Evolutionary conservation across 2,113 vertebrate species (phyloP).

Genomic region (Candoia aspera): DNA sequence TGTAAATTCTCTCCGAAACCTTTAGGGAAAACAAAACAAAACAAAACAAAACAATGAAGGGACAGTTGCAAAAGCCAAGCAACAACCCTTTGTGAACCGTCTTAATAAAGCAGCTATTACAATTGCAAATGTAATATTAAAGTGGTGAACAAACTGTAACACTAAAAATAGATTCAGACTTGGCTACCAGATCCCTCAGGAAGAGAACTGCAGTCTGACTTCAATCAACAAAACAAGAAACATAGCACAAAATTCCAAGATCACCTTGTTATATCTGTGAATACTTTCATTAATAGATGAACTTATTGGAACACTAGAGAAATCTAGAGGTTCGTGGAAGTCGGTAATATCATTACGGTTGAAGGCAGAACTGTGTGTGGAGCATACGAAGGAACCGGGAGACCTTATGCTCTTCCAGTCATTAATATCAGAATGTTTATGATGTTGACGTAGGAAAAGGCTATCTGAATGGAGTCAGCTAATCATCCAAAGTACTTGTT

Average conservation of each 20-base stretch:
- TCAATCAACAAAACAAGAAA: background rate
- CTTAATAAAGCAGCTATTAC: background rate
- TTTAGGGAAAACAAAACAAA: constrained; percentile 53
- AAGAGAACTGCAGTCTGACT: background rate
- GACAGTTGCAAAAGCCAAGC: constrained; percentile 9
- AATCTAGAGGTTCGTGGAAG: background rate
- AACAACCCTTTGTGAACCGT: background rate
- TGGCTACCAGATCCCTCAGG: background rate
- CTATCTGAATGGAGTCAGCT: background rate
- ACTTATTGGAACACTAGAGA: background rate
- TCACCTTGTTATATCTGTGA: background rate
- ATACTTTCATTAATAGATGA: constrained; percentile 8
- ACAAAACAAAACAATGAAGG: constrained; percentile 7
- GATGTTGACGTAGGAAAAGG: too few relatives aligned
- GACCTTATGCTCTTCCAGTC: too few relatives aligned
- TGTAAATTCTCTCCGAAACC: constrained; percentile 95
- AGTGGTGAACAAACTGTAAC: background rate
- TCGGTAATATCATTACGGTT: background rate
- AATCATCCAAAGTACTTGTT: background rate
- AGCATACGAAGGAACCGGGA: background rate
- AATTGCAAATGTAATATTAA: constrained; percentile 17
- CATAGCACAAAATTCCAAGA: background rate
- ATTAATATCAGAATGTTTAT: background rate
- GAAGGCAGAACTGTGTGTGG: background rate
- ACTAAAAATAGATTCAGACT: background rate